phyloP scores from a whole-genome alignment of 2,888 invertebrate genomes.

The Watsonalla cultraria region DNA sequence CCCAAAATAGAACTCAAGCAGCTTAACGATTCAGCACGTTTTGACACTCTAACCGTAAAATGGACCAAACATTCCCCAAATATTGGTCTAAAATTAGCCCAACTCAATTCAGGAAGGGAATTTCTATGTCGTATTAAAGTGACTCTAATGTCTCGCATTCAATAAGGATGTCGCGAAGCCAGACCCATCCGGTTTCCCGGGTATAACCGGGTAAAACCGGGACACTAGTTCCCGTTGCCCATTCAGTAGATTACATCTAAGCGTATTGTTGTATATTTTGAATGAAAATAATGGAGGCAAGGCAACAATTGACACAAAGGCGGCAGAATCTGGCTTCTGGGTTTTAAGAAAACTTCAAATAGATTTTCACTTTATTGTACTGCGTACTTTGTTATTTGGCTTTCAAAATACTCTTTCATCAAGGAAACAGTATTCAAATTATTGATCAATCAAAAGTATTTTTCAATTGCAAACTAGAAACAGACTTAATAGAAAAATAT shows the following conservation, averaged over 20 bases:
- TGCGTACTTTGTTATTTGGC: no score
- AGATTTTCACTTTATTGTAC: not conserved
- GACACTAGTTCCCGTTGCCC: constrained; percentile 9
- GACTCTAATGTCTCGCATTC: constrained; percentile 27
- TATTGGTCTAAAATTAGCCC: not conserved
- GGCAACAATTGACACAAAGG: not conserved
- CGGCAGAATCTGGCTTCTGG: not conserved
- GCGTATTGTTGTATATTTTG: constrained; percentile 23
- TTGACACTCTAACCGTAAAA: not conserved
- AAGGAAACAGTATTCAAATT: no score
- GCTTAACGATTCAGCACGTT: not conserved
- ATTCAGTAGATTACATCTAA: constrained; percentile 14
- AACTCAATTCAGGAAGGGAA: constrained; percentile 6
- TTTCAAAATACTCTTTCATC: no score
- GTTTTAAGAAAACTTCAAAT: not conserved
- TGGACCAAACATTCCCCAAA: not conserved
- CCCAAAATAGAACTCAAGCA: not conserved
- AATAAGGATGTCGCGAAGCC: constrained; percentile 11
- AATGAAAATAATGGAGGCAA: constrained; percentile 6
- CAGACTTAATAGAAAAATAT: no score
- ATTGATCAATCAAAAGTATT: no score
- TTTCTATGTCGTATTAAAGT: constrained; percentile 33
- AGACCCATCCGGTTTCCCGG: constrained; percentile 9
- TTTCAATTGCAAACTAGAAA: no score
- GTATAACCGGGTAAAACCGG: not conserved